Base-by-base conservation (phyloP, 2,113 vertebrate species). In the Vanacampus margaritifer region DNA sequence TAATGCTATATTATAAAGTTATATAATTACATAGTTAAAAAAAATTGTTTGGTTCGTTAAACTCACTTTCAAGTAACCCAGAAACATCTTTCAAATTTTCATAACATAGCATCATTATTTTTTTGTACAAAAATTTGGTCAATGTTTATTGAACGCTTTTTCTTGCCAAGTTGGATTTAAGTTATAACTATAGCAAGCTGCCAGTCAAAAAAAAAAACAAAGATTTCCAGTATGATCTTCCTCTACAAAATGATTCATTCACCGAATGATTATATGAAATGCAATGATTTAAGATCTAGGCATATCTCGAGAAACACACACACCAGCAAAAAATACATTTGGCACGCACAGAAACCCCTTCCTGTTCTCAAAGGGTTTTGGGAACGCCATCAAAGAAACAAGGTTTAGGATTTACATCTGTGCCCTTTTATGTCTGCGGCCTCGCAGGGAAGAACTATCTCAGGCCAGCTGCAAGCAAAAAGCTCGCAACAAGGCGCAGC, bases 371-470 rank as follows among this genome's bases (percentile, higher is more conserved):
- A 90, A 91, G 87, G 68, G 67, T 26, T 86, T 79, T 84, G 83
- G 84, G 80, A 86, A 87, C 80, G 84, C 87, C 84, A 88, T 88
- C 83, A 89, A 91, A 90, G 86, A 84, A 86, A 88, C 83, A 87
- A 85, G 87, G 86, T 86, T 90, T 88, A 82, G 79, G 85, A 89
- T 90, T 90, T 91, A 90, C 89, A 92, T 92, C 89, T 91, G 89
- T 75, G 81, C 65, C 79, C 84, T 86, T 90, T 92, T 88, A 91
- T 81, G 88, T 87, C 79, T 88, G 86, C 77, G 84, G 88, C 81
- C 81, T 89, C 67, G 43, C 78, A 88, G 84, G 85, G 84, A 84
- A 88, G 83, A 89, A 86, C 77, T 80, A 78, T 86, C 86, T 80
- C 78, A 64, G 74, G 67, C 72, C 87, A 90, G 89, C 89, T 91